Conservation (phyloP, 2,888 invertebrate genomes). For the Drosophila emarginata region DNA sequence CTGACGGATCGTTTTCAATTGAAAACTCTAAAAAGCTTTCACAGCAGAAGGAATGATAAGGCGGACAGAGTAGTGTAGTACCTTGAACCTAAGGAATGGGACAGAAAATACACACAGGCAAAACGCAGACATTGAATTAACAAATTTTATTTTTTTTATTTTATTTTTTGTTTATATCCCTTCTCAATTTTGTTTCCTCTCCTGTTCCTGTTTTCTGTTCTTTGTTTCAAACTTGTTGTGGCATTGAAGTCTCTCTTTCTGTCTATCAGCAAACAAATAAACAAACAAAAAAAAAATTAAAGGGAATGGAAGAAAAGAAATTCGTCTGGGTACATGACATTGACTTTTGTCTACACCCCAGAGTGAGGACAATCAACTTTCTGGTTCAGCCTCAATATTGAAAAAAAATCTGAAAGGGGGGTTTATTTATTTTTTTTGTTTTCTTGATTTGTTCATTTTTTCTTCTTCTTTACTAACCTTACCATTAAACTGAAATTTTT, state of each 20-base stretch:
- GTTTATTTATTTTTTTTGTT: not conserved
- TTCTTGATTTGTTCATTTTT: not conserved
- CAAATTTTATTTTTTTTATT: conserved; percentile 13
- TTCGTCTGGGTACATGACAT: conserved; percentile 3
- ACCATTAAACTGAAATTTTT: not conserved
- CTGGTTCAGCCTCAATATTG: not conserved
- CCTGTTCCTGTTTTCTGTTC: conserved; percentile 10
- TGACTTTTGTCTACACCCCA: not conserved
- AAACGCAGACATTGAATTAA: not conserved
- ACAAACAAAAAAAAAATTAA: not conserved
- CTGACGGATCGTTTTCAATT: conserved; percentile 1
- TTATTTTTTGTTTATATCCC: not conserved
- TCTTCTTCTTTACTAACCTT: not conserved
- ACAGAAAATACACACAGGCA: conserved; percentile 7
- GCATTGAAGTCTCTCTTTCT: not conserved
- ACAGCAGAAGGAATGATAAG: not conserved
- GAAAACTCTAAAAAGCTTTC: not conserved
- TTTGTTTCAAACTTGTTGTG: not conserved
- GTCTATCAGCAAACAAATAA: conserved; percentile 5
- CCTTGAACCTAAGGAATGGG: not conserved
- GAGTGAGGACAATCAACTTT: conserved; percentile 5
- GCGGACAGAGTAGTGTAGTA: not conserved
- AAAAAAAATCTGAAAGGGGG: not conserved
- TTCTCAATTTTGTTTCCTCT: not conserved
- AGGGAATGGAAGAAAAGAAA: not conserved